phyloP scores from a whole-genome alignment of 2,797 vertebrate genomes.

The Esox lucius region DNA sequence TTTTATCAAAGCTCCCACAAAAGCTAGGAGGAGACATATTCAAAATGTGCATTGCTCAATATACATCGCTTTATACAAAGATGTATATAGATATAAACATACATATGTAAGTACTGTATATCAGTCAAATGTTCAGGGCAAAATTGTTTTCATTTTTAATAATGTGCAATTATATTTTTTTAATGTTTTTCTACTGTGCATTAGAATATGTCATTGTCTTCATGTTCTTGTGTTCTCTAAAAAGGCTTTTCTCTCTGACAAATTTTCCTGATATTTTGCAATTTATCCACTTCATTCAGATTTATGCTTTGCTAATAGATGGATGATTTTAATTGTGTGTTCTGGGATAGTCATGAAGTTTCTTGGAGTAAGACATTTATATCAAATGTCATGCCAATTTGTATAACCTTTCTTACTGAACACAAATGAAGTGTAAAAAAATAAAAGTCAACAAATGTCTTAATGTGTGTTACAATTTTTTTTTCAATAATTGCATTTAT shows the following conservation, averaged over 20 bases:
- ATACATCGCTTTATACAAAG: constrained; percentile 5
- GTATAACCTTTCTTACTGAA: constrained; percentile 52
- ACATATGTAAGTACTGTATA: constrained; percentile 16
- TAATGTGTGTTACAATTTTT: not conserved
- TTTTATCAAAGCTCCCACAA: not conserved
- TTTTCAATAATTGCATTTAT: not conserved
- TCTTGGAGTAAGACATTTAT: not conserved
- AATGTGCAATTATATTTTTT: constrained; percentile 43
- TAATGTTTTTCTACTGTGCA: constrained; percentile 51
- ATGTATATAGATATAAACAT: constrained; percentile 27
- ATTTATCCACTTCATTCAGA: constrained; percentile 26
- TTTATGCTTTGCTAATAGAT: constrained; percentile 28
- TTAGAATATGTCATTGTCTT: not conserved
- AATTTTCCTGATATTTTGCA: constrained; percentile 38
- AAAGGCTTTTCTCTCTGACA: not conserved
- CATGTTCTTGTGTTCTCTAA: not conserved
- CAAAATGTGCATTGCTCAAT: constrained; percentile 1
- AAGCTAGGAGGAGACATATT: not conserved
- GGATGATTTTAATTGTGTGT: not conserved
- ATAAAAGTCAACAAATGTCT: not conserved
- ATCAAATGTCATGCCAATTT: constrained; percentile 25
- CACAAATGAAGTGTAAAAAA: not conserved
- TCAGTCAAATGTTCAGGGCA: not conserved
- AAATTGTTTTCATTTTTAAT: constrained; percentile 43
- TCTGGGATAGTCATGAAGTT: not conserved